Conservation (phyloP, 2,113 vertebrate species). For the Xyrauchen texanus region DNA sequence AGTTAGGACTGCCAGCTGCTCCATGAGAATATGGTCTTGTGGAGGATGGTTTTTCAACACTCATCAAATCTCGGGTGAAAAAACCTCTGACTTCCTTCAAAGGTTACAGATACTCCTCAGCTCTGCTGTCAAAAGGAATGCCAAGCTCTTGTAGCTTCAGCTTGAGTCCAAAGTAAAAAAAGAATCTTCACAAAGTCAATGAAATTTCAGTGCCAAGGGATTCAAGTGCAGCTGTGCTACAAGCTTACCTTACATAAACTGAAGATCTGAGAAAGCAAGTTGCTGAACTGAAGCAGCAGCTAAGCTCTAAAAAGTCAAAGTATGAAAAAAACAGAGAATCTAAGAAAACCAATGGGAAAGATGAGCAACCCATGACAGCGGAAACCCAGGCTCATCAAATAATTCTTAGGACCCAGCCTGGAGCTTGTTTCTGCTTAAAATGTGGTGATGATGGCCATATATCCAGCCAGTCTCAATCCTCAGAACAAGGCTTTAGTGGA, state of each 20-base stretch:
- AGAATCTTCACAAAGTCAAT: background rate
- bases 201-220: background rate
- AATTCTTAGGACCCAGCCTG: background rate
- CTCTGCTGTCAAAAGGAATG: too few relatives aligned
- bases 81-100: too few relatives aligned
- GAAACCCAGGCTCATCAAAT: background rate
- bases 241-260: background rate
- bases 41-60: too few relatives aligned
- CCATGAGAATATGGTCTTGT: too few relatives aligned
- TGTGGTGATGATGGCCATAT: conserved; percentile 38
- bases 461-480: conserved; percentile 1
- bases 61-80: too few relatives aligned
- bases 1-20: too few relatives aligned
- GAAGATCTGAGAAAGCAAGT: background rate
- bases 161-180: too few relatives aligned
- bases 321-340: background rate
- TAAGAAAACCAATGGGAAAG: background rate
- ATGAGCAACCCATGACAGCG: too few relatives aligned
- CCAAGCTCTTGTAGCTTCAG: too few relatives aligned
- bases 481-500: conserved; percentile 5
- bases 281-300: background rate
- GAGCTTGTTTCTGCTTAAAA: conserved; percentile 39
- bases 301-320: background rate
- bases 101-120: too few relatives aligned
- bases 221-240: background rate